These are phyloP conservation scores for Phalacrocorax brasilianus DNA, from an alignment of 2,113 vertebrate species.

Conservation along the genomic window DNA sequence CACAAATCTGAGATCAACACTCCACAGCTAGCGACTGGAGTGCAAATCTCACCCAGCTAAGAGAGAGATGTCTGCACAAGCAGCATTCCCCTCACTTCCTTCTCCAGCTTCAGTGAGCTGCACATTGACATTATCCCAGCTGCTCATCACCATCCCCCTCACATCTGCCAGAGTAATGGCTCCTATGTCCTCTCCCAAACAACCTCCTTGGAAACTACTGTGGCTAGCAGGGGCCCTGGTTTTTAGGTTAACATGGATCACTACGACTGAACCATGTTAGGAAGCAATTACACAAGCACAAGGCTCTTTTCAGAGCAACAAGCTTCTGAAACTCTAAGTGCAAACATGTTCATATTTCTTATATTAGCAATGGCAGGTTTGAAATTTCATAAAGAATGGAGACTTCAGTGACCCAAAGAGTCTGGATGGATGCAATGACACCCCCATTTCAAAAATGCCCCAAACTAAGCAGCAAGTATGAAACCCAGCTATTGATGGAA, in stretches of 20 bases:
- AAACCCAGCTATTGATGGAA: neutral
- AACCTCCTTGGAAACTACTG: neutral
- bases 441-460: neutral
- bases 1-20: constrained; percentile 30
- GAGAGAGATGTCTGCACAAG: neutral
- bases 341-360: neutral
- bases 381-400: neutral
- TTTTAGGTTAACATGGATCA: neutral
- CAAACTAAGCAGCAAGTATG: neutral
- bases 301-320: neutral
- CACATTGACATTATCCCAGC: neutral
- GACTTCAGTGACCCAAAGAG: neutral
- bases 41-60: neutral
- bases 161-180: neutral
- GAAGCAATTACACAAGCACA: neutral
- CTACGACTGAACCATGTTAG: neutral
- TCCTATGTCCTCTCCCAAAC: neutral
- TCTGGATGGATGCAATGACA: neutral
- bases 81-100: constrained; percentile 7
- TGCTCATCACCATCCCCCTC: constrained; percentile 12
- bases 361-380: neutral
- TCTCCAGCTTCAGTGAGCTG: neutral
- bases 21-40: neutral
- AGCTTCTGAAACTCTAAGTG: neutral
- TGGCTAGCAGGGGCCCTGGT: neutral